These are phyloP conservation scores for Platycheirus albimanus DNA, from an alignment of 2,888 invertebrate genomes.

Conservation along the genomic window DNA sequence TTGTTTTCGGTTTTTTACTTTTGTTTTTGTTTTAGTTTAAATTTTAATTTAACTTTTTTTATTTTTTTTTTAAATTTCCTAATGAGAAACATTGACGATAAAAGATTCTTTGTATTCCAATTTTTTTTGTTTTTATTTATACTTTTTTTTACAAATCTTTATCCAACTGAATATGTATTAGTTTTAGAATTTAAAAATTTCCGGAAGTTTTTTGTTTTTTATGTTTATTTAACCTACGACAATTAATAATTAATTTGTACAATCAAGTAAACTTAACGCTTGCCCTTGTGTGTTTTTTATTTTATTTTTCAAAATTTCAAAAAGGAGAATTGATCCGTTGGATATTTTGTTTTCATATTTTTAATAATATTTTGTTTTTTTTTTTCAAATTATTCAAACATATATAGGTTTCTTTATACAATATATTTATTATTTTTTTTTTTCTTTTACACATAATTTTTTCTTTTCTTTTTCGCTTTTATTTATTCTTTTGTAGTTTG, in stretches of 20 bases:
- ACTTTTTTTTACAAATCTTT: conserved; percentile 54
- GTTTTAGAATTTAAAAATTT: conserved; percentile 66
- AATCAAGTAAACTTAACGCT: conserved; percentile 70
- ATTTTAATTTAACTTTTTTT: conserved; percentile 43
- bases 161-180: conserved; percentile 72
- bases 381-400: conserved; percentile 43
- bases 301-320: conserved; percentile 31
- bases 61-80: conserved; percentile 53
- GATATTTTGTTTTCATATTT: conserved; percentile 26
- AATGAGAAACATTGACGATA: conserved; percentile 66
- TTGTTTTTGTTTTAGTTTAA: conserved; percentile 26
- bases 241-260: conserved; percentile 73
- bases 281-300: conserved; percentile 41
- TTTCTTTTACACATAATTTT: conserved; percentile 48
- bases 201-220: conserved; percentile 57
- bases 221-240: conserved; percentile 59
- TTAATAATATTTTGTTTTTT: conserved; percentile 24
- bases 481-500: conserved; percentile 65
- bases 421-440: conserved; percentile 42
- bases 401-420: conserved; percentile 43
- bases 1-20: conserved; percentile 68
- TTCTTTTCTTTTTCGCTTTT: conserved; percentile 42
- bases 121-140: conserved; percentile 40
- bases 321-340: conserved; percentile 63
- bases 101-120: conserved; percentile 56